Evolutionary conservation across 2,113 vertebrate species (phyloP), one percentile per base, ranked within the genome.

Genomic region (Oceanodroma tethys): DNA sequence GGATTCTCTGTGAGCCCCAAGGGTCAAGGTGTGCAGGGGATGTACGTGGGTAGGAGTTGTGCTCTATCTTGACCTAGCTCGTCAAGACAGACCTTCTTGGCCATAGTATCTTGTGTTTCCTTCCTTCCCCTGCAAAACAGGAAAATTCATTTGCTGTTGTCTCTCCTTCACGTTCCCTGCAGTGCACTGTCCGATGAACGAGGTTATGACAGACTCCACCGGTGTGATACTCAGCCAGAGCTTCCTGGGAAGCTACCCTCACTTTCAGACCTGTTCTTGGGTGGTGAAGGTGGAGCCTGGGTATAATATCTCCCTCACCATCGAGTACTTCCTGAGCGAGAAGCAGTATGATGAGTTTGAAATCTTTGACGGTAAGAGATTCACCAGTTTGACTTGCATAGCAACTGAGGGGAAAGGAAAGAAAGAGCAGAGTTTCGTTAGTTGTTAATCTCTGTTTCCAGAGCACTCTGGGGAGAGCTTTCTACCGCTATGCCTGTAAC

Each of bases 231-330:
- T 99, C 88, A 99, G 99, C 96, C 99, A 99, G 98, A 99, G 99
- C 52, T 99, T 98, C 68, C 98, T 99, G 34, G 99, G 97, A 0
- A 99, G 98, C n/a, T 99, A 99, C 85, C 99, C 99, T 4, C 99
- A 99, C 86, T 99, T 99, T 52, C 99, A 99, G 98, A 99, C 99
- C 42, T 99, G 99, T 82, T 99, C 99, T 26, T 99, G 99, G 99
- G 98, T 99, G 88, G 98, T 99, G 82, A 99, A 98, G 93, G 98
- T 99, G 6, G 99, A 99, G 67, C 98, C 99, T 0, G 98, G 98
- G 0, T 99, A 99, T 89, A 99, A 99, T 97, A 98, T 99, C 97
- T 98, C 99, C 66, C 98, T 99, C 93, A 99, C 98, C 1, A 98
- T 99, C 5, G 99, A 99, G 83, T 99, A 99, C 95, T 99, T 99